phyloP scores from a whole-genome alignment of 2,113 vertebrate genomes.

The Taxidea taxus region DNA sequence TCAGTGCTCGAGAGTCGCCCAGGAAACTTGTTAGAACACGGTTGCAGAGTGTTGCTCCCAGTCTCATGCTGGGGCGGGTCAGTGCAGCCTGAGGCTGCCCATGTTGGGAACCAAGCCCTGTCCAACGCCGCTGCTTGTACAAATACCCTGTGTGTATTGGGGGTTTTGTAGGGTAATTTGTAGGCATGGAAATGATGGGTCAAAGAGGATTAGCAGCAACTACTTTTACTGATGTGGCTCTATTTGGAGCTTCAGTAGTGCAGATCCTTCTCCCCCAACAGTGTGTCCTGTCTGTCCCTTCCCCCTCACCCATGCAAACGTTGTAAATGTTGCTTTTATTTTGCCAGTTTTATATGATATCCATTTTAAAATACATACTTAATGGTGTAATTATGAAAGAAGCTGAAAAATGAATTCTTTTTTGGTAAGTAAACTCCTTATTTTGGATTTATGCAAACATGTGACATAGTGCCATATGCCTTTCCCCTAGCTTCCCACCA shows the following conservation, averaged over 20 bases:
- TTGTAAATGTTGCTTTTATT: neutral
- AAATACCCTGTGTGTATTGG: neutral
- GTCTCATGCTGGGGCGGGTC: neutral
- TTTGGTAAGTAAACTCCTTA: neutral
- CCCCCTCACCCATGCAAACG: neutral
- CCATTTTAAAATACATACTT: neutral
- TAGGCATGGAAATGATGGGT: neutral
- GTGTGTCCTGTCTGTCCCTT: neutral
- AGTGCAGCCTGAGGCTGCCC: neutral
- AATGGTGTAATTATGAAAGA: neutral
- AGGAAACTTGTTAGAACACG: neutral
- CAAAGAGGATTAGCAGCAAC: neutral
- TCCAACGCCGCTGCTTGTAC: neutral
- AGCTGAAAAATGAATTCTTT: neutral
- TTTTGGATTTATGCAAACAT: neutral
- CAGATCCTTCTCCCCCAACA: neutral
- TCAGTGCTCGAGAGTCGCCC: neutral
- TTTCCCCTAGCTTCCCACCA: neutral
- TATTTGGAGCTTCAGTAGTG: neutral
- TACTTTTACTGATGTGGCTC: neutral
- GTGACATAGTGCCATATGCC: neutral
- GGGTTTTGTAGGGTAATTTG: neutral
- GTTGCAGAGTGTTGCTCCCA: neutral
- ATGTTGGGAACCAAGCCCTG: neutral
- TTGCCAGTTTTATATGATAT: neutral